Percentiles rank a stretch among this genome's conserved stretches.
phyloP scores from a whole-genome alignment of 2,888 invertebrate species.

The Laothoe populi region DNA sequence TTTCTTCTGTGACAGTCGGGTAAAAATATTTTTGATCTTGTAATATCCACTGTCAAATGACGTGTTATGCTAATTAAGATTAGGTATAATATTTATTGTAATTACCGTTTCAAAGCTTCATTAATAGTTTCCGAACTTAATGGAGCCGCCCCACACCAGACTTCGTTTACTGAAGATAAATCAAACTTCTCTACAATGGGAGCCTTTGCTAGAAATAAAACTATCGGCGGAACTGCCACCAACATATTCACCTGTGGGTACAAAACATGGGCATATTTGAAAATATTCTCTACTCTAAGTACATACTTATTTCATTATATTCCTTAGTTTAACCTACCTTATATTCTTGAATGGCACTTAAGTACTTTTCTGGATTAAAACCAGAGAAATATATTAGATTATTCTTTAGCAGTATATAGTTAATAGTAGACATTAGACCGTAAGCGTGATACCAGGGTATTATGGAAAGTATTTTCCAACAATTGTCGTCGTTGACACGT shows the following conservation, averaged over 20 bases:
- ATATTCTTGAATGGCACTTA: constrained; percentile 85
- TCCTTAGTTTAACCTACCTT: constrained; percentile 64
- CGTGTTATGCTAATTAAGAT: too few species aligned
- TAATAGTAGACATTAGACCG: constrained; percentile 87
- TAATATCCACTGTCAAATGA: too few species aligned
- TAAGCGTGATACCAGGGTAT: constrained; percentile 93
- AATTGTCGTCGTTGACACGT: background rate
- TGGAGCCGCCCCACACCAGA: constrained; percentile 69
- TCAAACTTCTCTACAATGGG: constrained; percentile 61
- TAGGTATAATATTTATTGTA: background rate
- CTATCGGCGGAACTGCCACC: constrained; percentile 64
- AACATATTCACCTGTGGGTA: constrained; percentile 52
- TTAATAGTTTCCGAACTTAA: constrained; percentile 60
- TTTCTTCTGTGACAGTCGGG: too few species aligned
- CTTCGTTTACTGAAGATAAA: constrained; percentile 55
- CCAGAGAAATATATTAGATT: constrained; percentile 81
- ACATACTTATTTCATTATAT: background rate
- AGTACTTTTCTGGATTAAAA: constrained; percentile 88
- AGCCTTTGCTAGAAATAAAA: constrained; percentile 65
- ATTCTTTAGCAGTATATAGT: constrained; percentile 78
- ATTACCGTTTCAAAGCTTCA: constrained; percentile 60
- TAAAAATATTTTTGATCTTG: too few species aligned
- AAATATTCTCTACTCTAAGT: background rate
- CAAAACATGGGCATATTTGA: too few species aligned
- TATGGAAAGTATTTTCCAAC: constrained; percentile 79